phyloP scores from a whole-genome alignment of 2,888 invertebrate species.

The Dascillus cervinus region DNA sequence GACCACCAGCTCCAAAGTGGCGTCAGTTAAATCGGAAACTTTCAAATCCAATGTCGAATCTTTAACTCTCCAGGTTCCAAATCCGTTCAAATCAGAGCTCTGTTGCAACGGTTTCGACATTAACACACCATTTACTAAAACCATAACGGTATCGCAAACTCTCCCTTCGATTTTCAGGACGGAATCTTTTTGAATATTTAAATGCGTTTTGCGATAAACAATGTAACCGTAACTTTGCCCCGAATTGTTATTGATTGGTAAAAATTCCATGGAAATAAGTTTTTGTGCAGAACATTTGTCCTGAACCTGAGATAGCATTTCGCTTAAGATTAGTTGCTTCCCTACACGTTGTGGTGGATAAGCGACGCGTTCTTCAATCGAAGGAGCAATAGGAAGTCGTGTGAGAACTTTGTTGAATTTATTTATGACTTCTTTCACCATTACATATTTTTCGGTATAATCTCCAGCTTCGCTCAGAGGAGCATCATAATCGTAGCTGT shows the following conservation, averaged over 20 bases:
- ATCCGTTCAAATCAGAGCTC: conserved; percentile 31
- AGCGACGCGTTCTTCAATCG: conserved; percentile 67
- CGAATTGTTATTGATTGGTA: conserved; percentile 52
- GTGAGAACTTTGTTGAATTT: conserved; percentile 34
- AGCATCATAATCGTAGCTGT: conserved; percentile 60
- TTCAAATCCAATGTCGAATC: conserved; percentile 23
- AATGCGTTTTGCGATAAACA: conserved; percentile 43
- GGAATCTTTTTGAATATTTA: conserved; percentile 28
- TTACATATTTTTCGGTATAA: conserved; percentile 74
- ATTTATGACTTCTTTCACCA: conserved; percentile 52
- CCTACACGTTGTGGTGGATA: conserved; percentile 62
- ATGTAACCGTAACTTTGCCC: conserved; percentile 51
- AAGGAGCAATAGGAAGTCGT: conserved; percentile 55
- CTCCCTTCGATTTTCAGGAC: conserved; percentile 37
- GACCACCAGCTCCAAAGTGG: conserved; percentile 40
- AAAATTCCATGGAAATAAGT: conserved; percentile 23
- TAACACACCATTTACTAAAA: conserved; percentile 42
- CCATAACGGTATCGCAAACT: conserved; percentile 46
- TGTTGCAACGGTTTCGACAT: conserved; percentile 34
- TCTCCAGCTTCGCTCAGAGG: conserved; percentile 86
- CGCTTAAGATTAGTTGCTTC: conserved; percentile 49
- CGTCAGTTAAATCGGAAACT: conserved; percentile 16
- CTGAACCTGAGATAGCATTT: conserved; percentile 23
- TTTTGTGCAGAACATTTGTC: conserved; percentile 12
- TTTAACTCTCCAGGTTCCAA: conserved; percentile 39